Percentiles rank a stretch among this genome's conserved stretches.
These are phyloP conservation scores for Pomatostomus ruficeps DNA, from an alignment of 2,113 vertebrate genomes.

Conservation along the genomic window DNA sequence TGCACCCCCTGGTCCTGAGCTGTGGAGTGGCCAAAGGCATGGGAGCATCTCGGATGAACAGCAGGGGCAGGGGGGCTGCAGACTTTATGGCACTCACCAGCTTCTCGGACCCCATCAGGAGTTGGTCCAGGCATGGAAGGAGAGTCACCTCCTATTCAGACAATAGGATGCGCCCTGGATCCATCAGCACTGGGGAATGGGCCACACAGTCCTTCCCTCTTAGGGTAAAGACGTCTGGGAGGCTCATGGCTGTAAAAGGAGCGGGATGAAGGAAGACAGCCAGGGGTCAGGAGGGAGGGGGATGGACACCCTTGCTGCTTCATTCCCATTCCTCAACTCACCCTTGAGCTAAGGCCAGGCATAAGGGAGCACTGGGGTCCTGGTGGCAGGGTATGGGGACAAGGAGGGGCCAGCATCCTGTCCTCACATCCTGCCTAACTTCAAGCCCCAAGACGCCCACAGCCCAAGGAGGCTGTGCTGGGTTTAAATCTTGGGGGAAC, in stretches of 20 bases:
- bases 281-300: slow-evolving; percentile 8
- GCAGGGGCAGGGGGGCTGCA: rapidly evolving
- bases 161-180: neutral
- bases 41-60: neutral
- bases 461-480: neutral
- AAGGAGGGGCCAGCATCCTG: neutral
- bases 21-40: neutral
- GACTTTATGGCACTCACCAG: neutral
- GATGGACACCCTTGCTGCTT: neutral
- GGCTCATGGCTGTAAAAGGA: slow-evolving; percentile 61
- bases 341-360: neutral
- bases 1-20: rapidly evolving
- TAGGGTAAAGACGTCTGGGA: slow-evolving; percentile 46
- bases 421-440: neutral
- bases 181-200: slow-evolving; percentile 20
- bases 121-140: neutral
- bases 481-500: slow-evolving; percentile 39
- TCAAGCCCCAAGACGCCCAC: neutral
- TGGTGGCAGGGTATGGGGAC: rapidly evolving
- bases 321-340: neutral
- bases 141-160: slow-evolving; percentile 49
- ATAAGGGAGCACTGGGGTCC: neutral
- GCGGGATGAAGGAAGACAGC: neutral
- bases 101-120: neutral
- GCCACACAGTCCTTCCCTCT: slow-evolving; percentile 15